These are phyloP conservation scores for Takifugu ocellatus DNA, from an alignment of 2,797 vertebrate species.

Conservation along the genomic window DNA sequence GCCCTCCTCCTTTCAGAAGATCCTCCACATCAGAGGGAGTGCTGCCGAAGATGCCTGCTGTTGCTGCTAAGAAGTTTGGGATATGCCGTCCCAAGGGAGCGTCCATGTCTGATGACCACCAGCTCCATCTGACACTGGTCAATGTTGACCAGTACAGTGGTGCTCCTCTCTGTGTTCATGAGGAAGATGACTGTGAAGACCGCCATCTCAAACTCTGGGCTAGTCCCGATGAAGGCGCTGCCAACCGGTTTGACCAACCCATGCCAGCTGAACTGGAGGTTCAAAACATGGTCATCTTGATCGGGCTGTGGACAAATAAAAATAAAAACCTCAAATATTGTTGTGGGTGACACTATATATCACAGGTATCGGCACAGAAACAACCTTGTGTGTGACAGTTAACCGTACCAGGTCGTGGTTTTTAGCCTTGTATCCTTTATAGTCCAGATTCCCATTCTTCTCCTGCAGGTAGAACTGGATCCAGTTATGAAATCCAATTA, in stretches of 20 bases:
- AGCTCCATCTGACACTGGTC: slow-evolving; percentile 81
- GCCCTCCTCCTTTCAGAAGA: neutral
- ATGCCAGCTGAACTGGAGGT: slow-evolving; percentile 86
- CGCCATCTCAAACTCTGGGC: slow-evolving; percentile 84
- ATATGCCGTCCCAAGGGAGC: slow-evolving; percentile 80
- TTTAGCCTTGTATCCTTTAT: slow-evolving; percentile 78
- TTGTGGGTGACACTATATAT: too few species aligned
- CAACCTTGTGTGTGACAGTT: neutral
- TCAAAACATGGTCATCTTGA: slow-evolving; percentile 82
- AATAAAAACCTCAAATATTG: neutral
- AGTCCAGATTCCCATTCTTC: slow-evolving; percentile 74
- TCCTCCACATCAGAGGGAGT: slow-evolving; percentile 17
- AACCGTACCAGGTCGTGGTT: slow-evolving; percentile 66
- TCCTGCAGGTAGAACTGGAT: slow-evolving; percentile 85
- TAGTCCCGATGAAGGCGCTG: slow-evolving; percentile 81
- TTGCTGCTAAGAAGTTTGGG: slow-evolving; percentile 79
- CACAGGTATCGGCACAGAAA: too few species aligned
- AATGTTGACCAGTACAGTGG: slow-evolving; percentile 70
- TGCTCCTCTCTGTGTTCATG: slow-evolving; percentile 70
- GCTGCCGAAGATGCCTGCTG: slow-evolving; percentile 53
- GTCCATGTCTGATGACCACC: slow-evolving; percentile 74
- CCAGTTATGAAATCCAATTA: slow-evolving; percentile 87
- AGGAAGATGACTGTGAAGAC: slow-evolving; percentile 83
- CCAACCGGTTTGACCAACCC: slow-evolving; percentile 77
- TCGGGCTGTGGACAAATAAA: slow-evolving; percentile 69